Base-by-base conservation (phyloP, 2,797 vertebrate genomes). In the Aphelocoma californica region DNA sequence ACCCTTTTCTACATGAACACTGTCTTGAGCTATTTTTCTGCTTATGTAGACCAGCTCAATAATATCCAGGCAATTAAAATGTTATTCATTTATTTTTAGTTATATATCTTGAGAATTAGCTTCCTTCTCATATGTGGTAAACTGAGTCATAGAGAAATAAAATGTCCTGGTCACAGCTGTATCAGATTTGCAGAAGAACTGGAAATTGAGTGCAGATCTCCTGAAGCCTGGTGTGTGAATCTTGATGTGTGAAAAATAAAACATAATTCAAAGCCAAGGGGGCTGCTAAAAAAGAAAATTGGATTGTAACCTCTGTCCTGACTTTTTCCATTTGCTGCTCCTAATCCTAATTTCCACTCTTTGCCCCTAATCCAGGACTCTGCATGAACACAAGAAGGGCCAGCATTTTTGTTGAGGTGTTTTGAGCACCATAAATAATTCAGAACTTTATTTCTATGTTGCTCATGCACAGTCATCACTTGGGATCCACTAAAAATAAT, bases 91-190 rank as follows among this genome's bases (percentile, higher is more conserved):
- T 86, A 82, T 77, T 90, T 70, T 88, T 77, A 72, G 79, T 54
- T 36, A 74, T 29, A 16, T 44, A 28, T 74, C 93, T 88, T 51
- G 40, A 78, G 90, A 84, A 75, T 72, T 36, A 83, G 3, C 28
- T 81, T 28, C 10, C 45, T 77, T 64, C 26, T 82, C 48, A 8
- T 54, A 14, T 62, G 36, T 58, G 58, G 54, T 66, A 90, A 94
- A 94, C 79, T 79, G 84, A 94, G 73, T 69, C 72, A 60, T 4
- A 50, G 48, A 28, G 24, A 91, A 72, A 64, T 65, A n/a, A 57
- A 87, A 74, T 19, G 15, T 44, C 34, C 57, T 85, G 50, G 25
- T 71, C 36, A 36, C 34, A 70, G 31, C 34, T 83, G 24, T 12
- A 5, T 61, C 48, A 60, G 60, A 48, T 58, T 65, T 73, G n/a